Evolutionary conservation across 64 coral and sea anemone species (phyloP).

Genomic region (Actinia equina): DNA sequence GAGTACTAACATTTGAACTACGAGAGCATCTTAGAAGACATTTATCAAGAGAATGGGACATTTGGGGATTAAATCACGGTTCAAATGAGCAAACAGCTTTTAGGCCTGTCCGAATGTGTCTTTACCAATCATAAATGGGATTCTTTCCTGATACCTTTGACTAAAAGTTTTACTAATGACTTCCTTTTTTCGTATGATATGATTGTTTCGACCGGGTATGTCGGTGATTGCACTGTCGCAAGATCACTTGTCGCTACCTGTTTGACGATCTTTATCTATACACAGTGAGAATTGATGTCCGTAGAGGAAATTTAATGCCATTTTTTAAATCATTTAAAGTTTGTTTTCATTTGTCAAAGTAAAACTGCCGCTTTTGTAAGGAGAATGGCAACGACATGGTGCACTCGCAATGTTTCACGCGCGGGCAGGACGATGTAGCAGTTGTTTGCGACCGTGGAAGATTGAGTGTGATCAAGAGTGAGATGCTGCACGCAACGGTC

Average conservation of each 20-base stretch:
- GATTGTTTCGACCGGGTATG: not conserved
- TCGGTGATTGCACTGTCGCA: not conserved
- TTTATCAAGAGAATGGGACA: not conserved
- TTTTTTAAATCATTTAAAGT: not conserved
- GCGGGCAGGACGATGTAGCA: too few relatives aligned
- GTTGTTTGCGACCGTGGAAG: too few relatives aligned
- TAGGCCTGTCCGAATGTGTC: not conserved
- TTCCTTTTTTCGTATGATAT: not conserved
- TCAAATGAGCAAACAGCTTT: slow-evolving; percentile 9
- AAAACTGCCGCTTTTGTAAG: too few relatives aligned
- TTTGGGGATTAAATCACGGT: not conserved
- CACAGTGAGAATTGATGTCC: not conserved
- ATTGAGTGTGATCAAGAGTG: too few relatives aligned
- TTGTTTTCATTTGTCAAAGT: too few relatives aligned
- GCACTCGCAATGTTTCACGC: too few relatives aligned
- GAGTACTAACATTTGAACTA: too few relatives aligned
- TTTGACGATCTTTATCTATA: not conserved
- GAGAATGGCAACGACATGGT: too few relatives aligned
- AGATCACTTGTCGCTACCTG: not conserved
- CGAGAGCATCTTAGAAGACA: not conserved
- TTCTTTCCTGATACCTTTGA: not conserved
- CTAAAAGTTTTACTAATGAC: not conserved
- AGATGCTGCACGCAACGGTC: too few relatives aligned
- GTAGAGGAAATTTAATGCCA: not conserved
- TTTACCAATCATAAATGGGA: not conserved